A percentile compares a stretch with the other conserved stretches of the same genome.
Conservation (phyloP, 1,140 invertebrate species). For the Temnothorax curvispinosus region DNA sequence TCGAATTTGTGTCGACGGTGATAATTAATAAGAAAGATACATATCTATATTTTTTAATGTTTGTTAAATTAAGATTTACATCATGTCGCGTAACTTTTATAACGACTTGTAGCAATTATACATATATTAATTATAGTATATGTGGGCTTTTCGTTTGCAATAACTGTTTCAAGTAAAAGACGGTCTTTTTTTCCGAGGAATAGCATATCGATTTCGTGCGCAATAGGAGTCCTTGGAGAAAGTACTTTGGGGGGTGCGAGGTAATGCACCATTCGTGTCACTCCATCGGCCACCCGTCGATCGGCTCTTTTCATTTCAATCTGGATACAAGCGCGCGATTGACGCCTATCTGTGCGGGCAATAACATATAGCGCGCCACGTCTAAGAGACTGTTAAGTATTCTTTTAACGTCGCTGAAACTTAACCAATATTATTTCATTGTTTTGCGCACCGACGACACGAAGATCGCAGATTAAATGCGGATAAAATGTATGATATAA, state of each 20-base stretch:
- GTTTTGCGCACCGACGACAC: background rate
- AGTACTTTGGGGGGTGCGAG: conserved; percentile 47
- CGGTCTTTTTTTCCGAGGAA: background rate
- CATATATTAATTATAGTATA: background rate
- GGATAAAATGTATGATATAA: background rate
- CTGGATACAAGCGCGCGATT: conserved; percentile 41
- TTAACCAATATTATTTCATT: background rate
- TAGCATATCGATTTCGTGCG: conserved; percentile 48
- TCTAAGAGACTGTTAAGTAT: background rate
- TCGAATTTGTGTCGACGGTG: background rate
- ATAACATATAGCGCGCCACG: background rate
- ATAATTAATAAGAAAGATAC: background rate
- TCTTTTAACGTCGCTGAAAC: conserved; percentile 2
- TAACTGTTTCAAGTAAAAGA: background rate
- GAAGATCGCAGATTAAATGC: background rate
- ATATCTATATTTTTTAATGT: background rate
- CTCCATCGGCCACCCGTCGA: conserved; percentile 69
- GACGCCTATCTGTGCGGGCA: conserved; percentile 26
- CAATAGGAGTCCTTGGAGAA: conserved; percentile 44
- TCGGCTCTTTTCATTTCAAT: conserved; percentile 65
- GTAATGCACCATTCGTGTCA: conserved; percentile 76
- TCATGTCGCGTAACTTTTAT: background rate
- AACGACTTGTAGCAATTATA: background rate
- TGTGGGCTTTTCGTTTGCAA: background rate
- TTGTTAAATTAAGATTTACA: background rate